Conservation (phyloP, 53 echinoderm and acorn worm species). For the Temnopleurus reevesii region DNA sequence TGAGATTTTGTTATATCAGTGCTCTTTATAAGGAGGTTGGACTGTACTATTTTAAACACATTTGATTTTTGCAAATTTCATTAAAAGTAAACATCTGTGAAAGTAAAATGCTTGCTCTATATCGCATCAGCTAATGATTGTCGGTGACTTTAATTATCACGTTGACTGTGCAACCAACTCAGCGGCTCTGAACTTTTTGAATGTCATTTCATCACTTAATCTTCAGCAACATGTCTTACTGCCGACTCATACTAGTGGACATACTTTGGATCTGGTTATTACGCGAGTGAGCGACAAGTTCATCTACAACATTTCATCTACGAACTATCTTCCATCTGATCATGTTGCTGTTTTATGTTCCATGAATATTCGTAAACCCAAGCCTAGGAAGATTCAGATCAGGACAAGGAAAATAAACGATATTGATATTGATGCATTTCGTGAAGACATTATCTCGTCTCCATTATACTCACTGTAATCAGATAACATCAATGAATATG, state of each 20-base stretch:
- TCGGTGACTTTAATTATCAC: conserved; percentile 39
- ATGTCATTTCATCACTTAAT: background rate
- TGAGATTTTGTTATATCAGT: too few relatives aligned
- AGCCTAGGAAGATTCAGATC: background rate
- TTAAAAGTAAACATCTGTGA: too few relatives aligned
- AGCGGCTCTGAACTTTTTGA: background rate
- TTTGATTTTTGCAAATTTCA: too few relatives aligned
- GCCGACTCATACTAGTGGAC: conserved; percentile 1
- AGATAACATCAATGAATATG: background rate
- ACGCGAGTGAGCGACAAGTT: background rate
- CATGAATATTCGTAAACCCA: background rate
- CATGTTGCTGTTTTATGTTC: background rate
- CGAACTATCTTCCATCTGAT: background rate
- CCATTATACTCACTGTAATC: background rate
- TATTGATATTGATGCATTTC: background rate
- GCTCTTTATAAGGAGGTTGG: too few relatives aligned
- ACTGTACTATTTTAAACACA: too few relatives aligned
- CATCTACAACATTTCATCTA: background rate
- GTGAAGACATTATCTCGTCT: background rate
- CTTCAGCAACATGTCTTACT: conserved; percentile 10
- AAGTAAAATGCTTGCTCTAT: too few relatives aligned
- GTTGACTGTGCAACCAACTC: conserved; percentile 6
- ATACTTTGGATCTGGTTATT: conserved; percentile 19
- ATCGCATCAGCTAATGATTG: conserved; percentile 21
- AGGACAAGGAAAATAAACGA: background rate